Percentiles rank a stretch among this genome's conserved stretches.
Evolutionary conservation across 2,888 invertebrate genomes (phyloP).

Genomic region (Malthinus seriepunctatus): DNA sequence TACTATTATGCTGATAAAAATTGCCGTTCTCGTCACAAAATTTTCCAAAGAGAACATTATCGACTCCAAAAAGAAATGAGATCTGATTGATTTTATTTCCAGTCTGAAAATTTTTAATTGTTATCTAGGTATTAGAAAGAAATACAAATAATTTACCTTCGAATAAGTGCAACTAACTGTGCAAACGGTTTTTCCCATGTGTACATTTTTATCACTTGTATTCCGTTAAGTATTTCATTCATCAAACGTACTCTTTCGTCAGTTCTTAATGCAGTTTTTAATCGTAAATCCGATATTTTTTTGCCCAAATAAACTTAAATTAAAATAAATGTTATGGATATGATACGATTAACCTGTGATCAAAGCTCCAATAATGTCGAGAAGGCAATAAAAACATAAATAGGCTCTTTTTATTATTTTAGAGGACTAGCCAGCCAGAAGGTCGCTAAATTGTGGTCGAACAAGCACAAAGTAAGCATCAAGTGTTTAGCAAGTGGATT

Average conservation of each 20-base stretch:
- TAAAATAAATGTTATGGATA: slow-evolving; percentile 10
- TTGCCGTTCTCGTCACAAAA: slow-evolving; percentile 84
- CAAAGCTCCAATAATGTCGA: too few relatives aligned
- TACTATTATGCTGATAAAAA: slow-evolving; percentile 81
- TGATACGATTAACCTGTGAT: too few relatives aligned
- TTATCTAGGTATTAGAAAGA: neutral
- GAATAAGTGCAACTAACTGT: slow-evolving; percentile 74
- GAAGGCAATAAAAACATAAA: slow-evolving; percentile 1
- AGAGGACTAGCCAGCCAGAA: too few relatives aligned
- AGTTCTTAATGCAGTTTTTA: slow-evolving; percentile 63
- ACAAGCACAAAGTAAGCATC: too few relatives aligned
- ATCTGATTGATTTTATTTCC: slow-evolving; percentile 73
- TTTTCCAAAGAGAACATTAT: slow-evolving; percentile 81
- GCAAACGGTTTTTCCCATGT: slow-evolving; percentile 94
- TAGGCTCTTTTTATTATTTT: too few relatives aligned
- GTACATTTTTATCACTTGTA: slow-evolving; percentile 94
- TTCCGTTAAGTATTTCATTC: slow-evolving; percentile 75
- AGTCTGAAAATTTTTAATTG: slow-evolving; percentile 55
- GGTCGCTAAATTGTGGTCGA: too few relatives aligned
- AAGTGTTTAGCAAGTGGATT: too few relatives aligned
- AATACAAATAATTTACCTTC: slow-evolving; percentile 56
- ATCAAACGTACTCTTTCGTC: slow-evolving; percentile 70
- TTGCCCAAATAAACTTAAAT: slow-evolving; percentile 49
- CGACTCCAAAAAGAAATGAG: slow-evolving; percentile 77
- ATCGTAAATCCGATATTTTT: slow-evolving; percentile 47